Percentiles rank a stretch among this genome's conserved stretches.
Conservation (phyloP, 2,888 invertebrate genomes). For the Thysanoteuthis rhombus region DNA sequence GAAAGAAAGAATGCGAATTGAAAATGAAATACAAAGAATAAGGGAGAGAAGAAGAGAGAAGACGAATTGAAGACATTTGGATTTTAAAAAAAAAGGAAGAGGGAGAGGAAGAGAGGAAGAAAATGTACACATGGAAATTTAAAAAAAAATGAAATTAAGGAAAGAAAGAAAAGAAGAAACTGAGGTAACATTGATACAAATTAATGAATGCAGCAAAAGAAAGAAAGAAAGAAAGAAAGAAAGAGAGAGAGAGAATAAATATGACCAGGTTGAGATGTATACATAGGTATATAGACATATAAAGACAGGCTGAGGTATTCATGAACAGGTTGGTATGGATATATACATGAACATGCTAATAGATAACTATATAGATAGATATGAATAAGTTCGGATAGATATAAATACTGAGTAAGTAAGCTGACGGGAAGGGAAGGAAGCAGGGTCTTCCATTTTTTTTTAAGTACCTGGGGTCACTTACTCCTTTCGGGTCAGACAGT, state of each 20-base stretch:
- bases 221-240: not conserved
- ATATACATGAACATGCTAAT: no score
- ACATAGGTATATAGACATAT: no score
- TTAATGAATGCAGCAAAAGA: not conserved
- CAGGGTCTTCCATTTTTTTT: not conserved
- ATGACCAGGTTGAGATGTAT: no score
- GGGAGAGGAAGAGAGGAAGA: not conserved
- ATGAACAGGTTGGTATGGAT: no score
- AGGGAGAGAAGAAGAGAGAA: not conserved
- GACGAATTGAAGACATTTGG: no score
- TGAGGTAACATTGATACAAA: no score
- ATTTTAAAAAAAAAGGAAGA: not conserved
- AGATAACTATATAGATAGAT: no score
- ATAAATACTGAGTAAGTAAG: no score
- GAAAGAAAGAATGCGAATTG: not conserved
- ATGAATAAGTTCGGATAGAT: no score
- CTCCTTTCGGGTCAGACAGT: not conserved
- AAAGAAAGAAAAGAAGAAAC: not conserved
- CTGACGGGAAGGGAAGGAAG: not conserved
- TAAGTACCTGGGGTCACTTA: not conserved
- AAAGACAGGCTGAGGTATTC: fast-evolving
- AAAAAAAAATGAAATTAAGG: not conserved
- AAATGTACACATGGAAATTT: no score
- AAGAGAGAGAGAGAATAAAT: not conserved
- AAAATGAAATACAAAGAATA: not conserved